phyloP scores from a whole-genome alignment of 2,797 vertebrate genomes.

The Clarias fuscus region DNA sequence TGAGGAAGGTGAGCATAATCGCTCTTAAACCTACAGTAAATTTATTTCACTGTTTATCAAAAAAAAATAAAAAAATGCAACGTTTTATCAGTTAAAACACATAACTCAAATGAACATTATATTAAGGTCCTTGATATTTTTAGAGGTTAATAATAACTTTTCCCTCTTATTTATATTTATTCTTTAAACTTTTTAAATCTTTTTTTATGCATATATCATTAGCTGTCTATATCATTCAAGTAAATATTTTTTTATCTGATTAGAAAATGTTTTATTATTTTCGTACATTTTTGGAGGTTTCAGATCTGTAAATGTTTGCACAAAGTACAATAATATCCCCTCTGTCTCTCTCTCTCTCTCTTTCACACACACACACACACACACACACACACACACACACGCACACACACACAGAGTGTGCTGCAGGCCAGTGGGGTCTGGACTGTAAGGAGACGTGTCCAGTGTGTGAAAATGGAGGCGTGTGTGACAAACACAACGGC shows the following conservation, averaged over 20 bases:
- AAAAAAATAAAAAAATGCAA: not conserved
- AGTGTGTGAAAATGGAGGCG: conserved; percentile 76
- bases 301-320: not conserved
- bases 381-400: conserved; percentile 55
- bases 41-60: not conserved
- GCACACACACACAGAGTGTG: conserved; percentile 76
- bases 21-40: not conserved
- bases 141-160: not conserved
- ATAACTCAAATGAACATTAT: not conserved
- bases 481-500: conserved; percentile 80
- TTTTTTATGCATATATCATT: not conserved
- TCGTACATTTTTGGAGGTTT: not conserved
- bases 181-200: not conserved
- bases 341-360: not conserved
- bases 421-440: conserved; percentile 81
- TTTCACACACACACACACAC: too few species aligned
- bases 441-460: conserved; percentile 84
- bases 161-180: not conserved
- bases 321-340: not conserved
- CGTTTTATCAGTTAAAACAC: not conserved
- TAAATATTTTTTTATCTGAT: not conserved
- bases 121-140: not conserved
- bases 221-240: not conserved
- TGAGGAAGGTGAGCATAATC: conserved; percentile 79
- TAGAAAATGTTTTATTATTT: not conserved